Base-by-base conservation (phyloP, 2,888 invertebrate genomes). In the Teleiodes luculella region DNA sequence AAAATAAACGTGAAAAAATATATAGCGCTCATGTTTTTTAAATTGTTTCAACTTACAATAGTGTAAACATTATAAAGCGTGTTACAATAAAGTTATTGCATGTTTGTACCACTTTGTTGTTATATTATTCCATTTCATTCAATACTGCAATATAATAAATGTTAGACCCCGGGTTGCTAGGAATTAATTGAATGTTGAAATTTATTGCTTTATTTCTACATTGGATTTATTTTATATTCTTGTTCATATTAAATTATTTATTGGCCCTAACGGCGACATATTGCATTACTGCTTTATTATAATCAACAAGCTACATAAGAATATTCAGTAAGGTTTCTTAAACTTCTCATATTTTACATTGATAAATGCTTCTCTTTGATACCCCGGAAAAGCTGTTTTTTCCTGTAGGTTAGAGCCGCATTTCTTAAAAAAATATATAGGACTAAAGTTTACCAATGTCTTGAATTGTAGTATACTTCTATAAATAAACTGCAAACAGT, bases 171-270 rank as follows among this genome's bases (percentile, higher is more conserved):
- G 16, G 13, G 7, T 46, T 46, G 14, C 13, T 13, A 16, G 30
- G 46, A 46, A 46, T 31, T 46, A 31, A 31, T 31, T 46, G 46
- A 31, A 43, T 43, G 46, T 46, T 31, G n/a, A 31, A 31, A 46
- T 30, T 31, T 46, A 31, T 31, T 13, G 46, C 31, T 31, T 14
- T 31, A 43, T 43, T 43, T 20, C 47, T 37, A 3, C 45, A 46
- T 57, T 54, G 50, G 35, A 54, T 57, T 53, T 59, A 55, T 57
- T 50, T 51, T 3, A 54, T 35, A 53, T 35, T 39, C 45, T 6
- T 33, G 10, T 33, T 39, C 45, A 33, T 33, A 33, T 33, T 24
- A 3, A 11, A n/a, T 33, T 11, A 33, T 8, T 59, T 58, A 33
- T 33, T 5, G 33, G 33, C 2, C 33, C 33, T n/a, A 20, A 1